Conservation (phyloP, 2,113 vertebrate species). For the Grammomys dolichurus region DNA sequence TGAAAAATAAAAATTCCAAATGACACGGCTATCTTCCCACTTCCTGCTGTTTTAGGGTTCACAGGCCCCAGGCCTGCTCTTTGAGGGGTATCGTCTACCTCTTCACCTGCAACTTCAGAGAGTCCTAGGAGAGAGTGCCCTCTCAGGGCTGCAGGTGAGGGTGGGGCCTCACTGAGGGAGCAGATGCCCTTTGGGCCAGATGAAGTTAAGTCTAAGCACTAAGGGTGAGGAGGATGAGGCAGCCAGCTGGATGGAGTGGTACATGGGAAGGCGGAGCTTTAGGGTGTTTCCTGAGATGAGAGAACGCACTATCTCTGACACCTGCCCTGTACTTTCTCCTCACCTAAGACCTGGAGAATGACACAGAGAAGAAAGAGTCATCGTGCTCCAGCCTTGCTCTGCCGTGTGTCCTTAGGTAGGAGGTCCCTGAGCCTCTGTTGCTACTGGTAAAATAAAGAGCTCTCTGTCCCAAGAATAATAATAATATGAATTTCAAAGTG, state of each 20-base stretch:
- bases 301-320: neutral
- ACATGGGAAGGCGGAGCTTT: neutral
- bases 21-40: neutral
- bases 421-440: neutral
- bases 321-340: neutral
- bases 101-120: neutral
- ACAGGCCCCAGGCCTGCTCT: neutral
- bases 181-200: neutral
- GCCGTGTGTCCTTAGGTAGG: neutral
- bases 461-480: neutral
- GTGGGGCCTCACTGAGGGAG: neutral
- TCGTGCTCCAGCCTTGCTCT: neutral
- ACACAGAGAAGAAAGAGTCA: neutral
- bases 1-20: constrained; percentile 73
- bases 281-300: neutral
- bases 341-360: neutral
- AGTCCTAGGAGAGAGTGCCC: neutral
- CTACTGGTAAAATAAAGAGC: neutral
- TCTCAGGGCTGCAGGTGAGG: neutral
- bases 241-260: neutral
- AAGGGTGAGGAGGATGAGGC: neutral
- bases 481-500: neutral
- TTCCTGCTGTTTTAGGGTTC: constrained; percentile 6
- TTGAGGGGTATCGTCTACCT: neutral
- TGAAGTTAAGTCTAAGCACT: neutral